phyloP scores from a whole-genome alignment of 2,113 vertebrate genomes.

The Siphamia tubifer region DNA sequence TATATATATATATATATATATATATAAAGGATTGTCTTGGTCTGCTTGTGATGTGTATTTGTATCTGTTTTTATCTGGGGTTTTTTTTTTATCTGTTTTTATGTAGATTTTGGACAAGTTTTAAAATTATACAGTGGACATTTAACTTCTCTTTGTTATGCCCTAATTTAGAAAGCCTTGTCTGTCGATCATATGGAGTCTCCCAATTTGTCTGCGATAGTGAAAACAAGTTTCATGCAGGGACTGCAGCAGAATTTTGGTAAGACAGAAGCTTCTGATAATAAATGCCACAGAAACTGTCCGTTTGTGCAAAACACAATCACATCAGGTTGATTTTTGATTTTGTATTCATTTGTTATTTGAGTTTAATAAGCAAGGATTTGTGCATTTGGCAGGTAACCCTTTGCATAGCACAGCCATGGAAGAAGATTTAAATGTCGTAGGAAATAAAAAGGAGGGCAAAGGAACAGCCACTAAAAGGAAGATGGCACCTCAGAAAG shows the following conservation, averaged over 20 bases:
- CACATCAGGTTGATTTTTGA: too few relatives aligned
- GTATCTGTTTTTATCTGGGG: too few relatives aligned
- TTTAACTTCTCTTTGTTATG: background rate
- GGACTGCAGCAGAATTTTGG: constrained; percentile 26
- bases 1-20: too few relatives aligned
- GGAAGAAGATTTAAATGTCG: constrained; percentile 42
- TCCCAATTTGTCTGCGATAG: constrained; percentile 39
- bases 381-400: constrained; percentile 35
- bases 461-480: background rate
- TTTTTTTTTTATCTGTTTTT: too few relatives aligned
- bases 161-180: constrained; percentile 3
- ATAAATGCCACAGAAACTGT: too few relatives aligned
- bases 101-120: too few relatives aligned
- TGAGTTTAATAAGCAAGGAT: background rate
- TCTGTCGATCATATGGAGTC: background rate
- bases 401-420: constrained; percentile 69
- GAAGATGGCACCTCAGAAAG: background rate
- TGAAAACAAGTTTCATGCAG: constrained; percentile 43
- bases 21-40: too few relatives aligned
- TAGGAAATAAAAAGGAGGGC: background rate
- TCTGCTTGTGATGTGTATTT: too few relatives aligned
- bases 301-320: too few relatives aligned
- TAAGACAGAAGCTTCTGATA: constrained; percentile 2
- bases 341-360: background rate
- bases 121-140: too few relatives aligned